Evolutionary conservation across 2,888 invertebrate species (phyloP), one percentile per base, ranked within the genome.

Genomic region (Hirtodrosophila cameraria): DNA sequence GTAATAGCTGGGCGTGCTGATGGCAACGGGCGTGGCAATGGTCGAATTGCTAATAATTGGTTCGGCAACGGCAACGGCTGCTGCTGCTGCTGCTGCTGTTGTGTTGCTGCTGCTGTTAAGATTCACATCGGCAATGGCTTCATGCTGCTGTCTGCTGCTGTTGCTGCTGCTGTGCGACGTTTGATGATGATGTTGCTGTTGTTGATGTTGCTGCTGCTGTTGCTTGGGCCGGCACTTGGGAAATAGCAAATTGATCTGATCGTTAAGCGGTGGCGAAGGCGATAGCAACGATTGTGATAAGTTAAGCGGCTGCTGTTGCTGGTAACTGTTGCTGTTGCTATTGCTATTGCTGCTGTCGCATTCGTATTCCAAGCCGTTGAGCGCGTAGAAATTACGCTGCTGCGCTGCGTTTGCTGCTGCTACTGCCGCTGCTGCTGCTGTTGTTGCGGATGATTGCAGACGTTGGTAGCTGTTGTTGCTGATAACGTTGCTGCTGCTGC

Each of bases 211-310:
- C 12, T 53, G 62, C 8, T 69, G 58, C 12, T 61, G 69, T 30
- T 92, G 92, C 88, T 94, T 93, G 79, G 96, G 96, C 87, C 96
- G 94, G 92, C 96, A 96, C 94, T 96, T 96, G 88, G 96, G 96
- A 92, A 96, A 96, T 88, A 96, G 93, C 90, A 95, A 93, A 89
- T 95, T 95, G 92, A 96, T 95, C 92, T 95, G 94, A 92, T 95
- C 95, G 92, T 86, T 90, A 13, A 92, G 91, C 87, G 91, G 92
- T 30, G 91, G 92, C 90, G 91, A 92, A 90, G 91, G 91, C 90
- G 92, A 92, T 89, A 87, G 92, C 90, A 89, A 31, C 1, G 72
- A 61, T 60, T 88, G 81, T 13, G 89, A 78, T 54, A 88, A 64
- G 59, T 81, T 88, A 42, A 87, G 66, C 16, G 60, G 71, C 13